phyloP scores from a whole-genome alignment of 1,140 invertebrate species.

The Daktulosphaira vitifoliae region DNA sequence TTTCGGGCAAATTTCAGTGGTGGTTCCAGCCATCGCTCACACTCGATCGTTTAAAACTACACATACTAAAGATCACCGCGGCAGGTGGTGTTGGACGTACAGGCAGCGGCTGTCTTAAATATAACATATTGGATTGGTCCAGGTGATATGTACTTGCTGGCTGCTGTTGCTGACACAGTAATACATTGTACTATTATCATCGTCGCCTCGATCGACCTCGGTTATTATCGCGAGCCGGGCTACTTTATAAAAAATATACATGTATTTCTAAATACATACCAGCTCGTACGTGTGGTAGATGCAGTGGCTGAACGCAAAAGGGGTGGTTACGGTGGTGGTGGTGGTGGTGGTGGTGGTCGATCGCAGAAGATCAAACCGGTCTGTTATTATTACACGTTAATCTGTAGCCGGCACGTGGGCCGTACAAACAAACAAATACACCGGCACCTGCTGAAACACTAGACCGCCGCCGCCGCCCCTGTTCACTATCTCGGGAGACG shows the following conservation, averaged over 20 bases:
- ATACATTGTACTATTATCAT: conserved; percentile 2
- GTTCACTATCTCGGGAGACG: not conserved
- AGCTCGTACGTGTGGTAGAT: not conserved
- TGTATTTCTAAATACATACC: no score
- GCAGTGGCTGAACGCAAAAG: not conserved
- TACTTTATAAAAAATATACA: not conserved
- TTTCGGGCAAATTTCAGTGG: no score
- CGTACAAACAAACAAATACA: conserved; percentile 14
- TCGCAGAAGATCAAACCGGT: conserved; percentile 11
- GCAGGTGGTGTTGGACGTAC: conserved; percentile 8
- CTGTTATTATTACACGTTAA: conserved; percentile 31
- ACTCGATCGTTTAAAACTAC: no score
- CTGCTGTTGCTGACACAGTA: conserved; percentile 7
- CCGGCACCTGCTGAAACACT: conserved; percentile 14
- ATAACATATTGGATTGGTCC: not conserved
- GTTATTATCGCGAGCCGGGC: not conserved
- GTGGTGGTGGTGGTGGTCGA: not conserved
- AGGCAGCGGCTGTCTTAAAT: no score
- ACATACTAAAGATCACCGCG: no score
- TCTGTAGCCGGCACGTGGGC: conserved; percentile 27
- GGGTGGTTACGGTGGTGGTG: not conserved
- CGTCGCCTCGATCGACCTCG: not conserved
- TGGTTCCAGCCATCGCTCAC: no score
- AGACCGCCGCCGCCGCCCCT: not conserved
- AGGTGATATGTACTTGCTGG: conserved; percentile 13